Evolutionary conservation across 2,888 invertebrate species (phyloP).

Genomic region (Cerastis leucographa): DNA sequence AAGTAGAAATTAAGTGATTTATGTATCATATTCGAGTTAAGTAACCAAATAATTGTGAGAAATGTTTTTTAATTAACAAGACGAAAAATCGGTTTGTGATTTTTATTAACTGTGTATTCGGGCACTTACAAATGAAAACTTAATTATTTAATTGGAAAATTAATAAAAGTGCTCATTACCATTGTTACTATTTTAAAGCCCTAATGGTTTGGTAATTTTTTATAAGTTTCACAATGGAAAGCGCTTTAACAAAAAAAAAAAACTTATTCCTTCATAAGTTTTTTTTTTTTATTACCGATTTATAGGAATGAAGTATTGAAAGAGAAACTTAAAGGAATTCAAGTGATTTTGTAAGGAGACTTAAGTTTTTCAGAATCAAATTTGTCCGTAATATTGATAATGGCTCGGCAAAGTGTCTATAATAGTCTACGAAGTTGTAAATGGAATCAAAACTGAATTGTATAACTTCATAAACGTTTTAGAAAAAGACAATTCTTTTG

Average conservation of each 20-base stretch:
- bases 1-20: slow-evolving; percentile 64
- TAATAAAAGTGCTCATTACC: background rate
- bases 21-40: slow-evolving; percentile 52
- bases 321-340: slow-evolving; percentile 9
- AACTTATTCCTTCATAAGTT: background rate
- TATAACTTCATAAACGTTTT: slow-evolving; percentile 22
- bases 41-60: slow-evolving; percentile 40
- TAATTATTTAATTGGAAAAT: background rate
- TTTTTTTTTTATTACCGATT: slow-evolving; percentile 5
- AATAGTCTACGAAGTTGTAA: slow-evolving; percentile 20
- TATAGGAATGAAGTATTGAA: background rate
- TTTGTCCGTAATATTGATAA: slow-evolving; percentile 46
- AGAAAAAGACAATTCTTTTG: background rate
- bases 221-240: slow-evolving; percentile 4
- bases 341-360: slow-evolving; percentile 15
- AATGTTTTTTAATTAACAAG: background rate
- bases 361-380: slow-evolving; percentile 32
- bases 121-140: background rate
- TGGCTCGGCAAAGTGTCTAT: slow-evolving; percentile 14
- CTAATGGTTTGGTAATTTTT: background rate
- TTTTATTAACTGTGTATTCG: slow-evolving; percentile 23
- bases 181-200: slow-evolving; percentile 3
- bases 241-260: background rate
- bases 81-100: background rate
- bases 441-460: slow-evolving; percentile 22